Evolutionary conservation across 2,797 vertebrate species (phyloP).

Genomic region (Zalophus californianus): DNA sequence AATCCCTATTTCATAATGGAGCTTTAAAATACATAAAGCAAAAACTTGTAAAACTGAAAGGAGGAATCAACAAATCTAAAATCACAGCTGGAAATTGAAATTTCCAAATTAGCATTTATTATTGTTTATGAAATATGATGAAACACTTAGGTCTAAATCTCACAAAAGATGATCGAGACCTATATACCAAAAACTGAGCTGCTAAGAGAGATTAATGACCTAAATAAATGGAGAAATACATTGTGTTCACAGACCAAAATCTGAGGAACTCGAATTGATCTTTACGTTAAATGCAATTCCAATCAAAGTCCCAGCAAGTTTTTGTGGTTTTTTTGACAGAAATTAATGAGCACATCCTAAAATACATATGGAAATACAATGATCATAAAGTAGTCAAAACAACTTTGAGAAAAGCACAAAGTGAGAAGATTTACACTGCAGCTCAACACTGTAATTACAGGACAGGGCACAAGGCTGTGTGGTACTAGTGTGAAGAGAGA

Average conservation of each 20-base stretch:
- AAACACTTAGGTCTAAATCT: background rate
- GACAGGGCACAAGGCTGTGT: background rate
- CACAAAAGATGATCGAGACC: background rate
- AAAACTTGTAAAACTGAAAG: background rate
- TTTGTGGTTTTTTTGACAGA: background rate
- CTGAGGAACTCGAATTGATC: background rate
- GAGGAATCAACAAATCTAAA: background rate
- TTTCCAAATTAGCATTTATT: background rate
- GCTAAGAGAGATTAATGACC: background rate
- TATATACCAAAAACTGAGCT: background rate
- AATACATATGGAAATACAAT: background rate
- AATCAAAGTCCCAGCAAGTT: background rate
- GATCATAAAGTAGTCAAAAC: background rate
- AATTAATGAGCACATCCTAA: background rate
- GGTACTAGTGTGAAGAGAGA: background rate
- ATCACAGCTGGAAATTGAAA: background rate
- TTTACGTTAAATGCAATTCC: background rate
- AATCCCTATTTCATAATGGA: background rate
- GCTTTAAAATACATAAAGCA: background rate
- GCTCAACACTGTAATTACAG: background rate
- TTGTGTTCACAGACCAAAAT: background rate
- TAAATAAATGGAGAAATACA: background rate
- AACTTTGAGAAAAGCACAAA: background rate
- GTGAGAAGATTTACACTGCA: background rate
- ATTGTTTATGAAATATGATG: background rate